Base-by-base conservation (phyloP, 2,113 vertebrate species). In the Tichodroma muraria region DNA sequence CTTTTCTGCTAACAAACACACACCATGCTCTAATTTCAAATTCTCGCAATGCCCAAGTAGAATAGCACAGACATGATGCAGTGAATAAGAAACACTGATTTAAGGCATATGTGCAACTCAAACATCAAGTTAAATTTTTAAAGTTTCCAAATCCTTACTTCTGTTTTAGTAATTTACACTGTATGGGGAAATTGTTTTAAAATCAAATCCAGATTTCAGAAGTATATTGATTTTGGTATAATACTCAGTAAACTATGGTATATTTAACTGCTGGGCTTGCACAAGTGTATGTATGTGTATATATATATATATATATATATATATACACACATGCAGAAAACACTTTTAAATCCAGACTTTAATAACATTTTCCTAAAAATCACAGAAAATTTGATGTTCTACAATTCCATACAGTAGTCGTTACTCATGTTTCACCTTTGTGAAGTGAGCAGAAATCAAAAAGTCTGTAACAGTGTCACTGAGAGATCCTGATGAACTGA, bases 271-370 rank as follows among this genome's bases (percentile, higher is more conserved):
- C 9, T 42, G 13, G 30, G 18, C 49, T 52, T 38, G 35, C 11
- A 68, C 0, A 0, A 61, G 6, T 24, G 15, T 28, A 19, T 8
- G n/a, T n/a, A n/a, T n/a, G n/a, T n/a, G n/a, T n/a, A n/a, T n/a
- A n/a, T n/a, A n/a, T n/a, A n/a, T n/a, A n/a, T n/a, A n/a, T n/a
- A n/a, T n/a, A n/a, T n/a, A n/a, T n/a, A n/a, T n/a, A n/a, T n/a
- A n/a, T n/a, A n/a, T n/a, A 59, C 5, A 38, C 16, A 37, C 19
- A 45, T 28, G 25, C 23, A 90, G 7, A 78, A 71, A 79, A 75
- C 8, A 10, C 33, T 44, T 76, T 63, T 54, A 81, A 88, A 50
- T 42, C 18, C 33, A 86, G 14, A 21, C 19, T 76, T 54, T 6
- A 61, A 44, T 47, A 57, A 33, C 10, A 33, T 24, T 47, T 72